These are phyloP conservation scores for Mustelus asterias DNA, from an alignment of 2,113 vertebrate species.

Conservation along the genomic window DNA sequence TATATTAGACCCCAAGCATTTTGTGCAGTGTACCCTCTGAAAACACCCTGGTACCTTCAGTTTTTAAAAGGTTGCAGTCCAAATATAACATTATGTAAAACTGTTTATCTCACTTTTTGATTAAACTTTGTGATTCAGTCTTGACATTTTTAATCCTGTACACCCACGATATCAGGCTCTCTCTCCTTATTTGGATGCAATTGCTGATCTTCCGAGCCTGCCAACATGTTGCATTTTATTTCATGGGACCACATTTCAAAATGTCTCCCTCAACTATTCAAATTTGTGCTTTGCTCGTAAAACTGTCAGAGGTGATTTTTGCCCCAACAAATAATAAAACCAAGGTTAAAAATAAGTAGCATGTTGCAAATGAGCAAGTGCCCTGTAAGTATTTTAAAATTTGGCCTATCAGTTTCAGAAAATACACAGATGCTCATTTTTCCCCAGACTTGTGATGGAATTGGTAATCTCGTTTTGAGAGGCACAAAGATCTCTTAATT, in stretches of 20 bases:
- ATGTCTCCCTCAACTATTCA: background rate
- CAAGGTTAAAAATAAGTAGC: background rate
- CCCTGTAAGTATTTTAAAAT: background rate
- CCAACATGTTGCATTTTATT: background rate
- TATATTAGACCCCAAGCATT: background rate
- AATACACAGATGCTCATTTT: background rate
- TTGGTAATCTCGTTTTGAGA: background rate
- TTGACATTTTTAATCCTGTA: background rate
- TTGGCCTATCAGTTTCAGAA: background rate
- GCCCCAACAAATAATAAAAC: background rate
- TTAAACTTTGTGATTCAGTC: background rate
- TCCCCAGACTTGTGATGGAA: background rate
- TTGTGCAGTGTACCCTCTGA: background rate
- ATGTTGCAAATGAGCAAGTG: background rate
- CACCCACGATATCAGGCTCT: background rate
- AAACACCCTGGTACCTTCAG: background rate
- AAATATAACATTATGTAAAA: background rate
- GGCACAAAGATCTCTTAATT: background rate
- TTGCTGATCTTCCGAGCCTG: background rate
- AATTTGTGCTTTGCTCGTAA: background rate
- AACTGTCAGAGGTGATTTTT: background rate
- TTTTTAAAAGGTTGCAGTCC: background rate
- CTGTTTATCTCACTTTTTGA: background rate
- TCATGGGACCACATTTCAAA: background rate
- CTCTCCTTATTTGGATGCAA: background rate